These are phyloP conservation scores for Virgularia gustaviana DNA, from an alignment of 92 coral and sea anemone genomes.

Conservation along the genomic window DNA sequence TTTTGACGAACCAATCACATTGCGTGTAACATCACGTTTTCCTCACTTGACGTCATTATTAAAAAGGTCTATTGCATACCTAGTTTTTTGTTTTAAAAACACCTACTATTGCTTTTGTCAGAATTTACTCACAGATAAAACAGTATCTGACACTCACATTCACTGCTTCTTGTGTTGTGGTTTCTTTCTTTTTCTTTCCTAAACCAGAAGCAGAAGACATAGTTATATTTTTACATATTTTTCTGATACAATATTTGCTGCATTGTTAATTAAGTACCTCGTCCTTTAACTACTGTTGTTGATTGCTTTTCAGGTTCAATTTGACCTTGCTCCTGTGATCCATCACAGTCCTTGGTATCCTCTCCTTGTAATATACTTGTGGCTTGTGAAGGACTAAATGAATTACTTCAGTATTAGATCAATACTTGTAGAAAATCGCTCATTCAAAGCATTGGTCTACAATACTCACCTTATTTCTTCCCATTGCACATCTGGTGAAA, in stretches of 20 bases:
- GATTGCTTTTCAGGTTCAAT: conserved; percentile 47
- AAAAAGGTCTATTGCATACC: too few relatives aligned
- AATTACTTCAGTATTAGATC: neutral
- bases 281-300: neutral
- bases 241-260: neutral
- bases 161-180: neutral
- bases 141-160: neutral
- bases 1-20: too few relatives aligned
- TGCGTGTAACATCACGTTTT: too few relatives aligned
- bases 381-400: conserved; percentile 7
- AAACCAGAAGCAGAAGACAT: neutral
- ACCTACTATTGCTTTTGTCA: too few relatives aligned
- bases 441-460: neutral
- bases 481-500: conserved; percentile 54
- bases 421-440: neutral
- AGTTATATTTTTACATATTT: neutral
- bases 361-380: conserved; percentile 41
- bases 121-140: too few relatives aligned
- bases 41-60: too few relatives aligned
- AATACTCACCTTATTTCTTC: conserved; percentile 71
- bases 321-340: conserved; percentile 58
- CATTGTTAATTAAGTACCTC: neutral
- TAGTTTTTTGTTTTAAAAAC: too few relatives aligned
- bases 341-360: conserved; percentile 61
- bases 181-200: neutral